Conservation (phyloP, 2,797 vertebrate species). For the Argya squamiceps region DNA sequence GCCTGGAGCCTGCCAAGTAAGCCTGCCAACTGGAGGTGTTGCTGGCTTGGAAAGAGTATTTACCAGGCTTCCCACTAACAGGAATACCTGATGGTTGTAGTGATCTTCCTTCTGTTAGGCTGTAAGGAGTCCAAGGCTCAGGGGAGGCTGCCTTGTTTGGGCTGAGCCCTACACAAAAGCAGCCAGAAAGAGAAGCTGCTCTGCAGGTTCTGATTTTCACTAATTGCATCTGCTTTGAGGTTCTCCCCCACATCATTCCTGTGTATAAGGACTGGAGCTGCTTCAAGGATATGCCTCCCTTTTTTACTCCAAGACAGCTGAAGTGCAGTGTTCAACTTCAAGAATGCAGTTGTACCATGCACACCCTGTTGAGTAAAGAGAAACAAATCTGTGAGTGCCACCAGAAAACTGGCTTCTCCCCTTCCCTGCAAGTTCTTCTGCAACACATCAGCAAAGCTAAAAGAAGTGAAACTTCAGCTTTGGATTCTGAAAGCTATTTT, state of each 20-base stretch:
- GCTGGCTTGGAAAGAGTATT: constrained; percentile 19
- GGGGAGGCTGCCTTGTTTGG: constrained; percentile 25
- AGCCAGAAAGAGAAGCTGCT: background rate
- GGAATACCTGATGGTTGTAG: constrained; percentile 54
- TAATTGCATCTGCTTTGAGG: background rate
- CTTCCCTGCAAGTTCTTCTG: background rate
- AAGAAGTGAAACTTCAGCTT: background rate
- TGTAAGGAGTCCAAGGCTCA: background rate
- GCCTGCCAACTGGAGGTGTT: constrained; percentile 60
- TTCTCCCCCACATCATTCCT: background rate
- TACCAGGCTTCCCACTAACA: constrained; percentile 34
- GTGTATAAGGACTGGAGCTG: constrained; percentile 15
- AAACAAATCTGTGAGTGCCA: background rate
- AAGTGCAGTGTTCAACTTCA: background rate
- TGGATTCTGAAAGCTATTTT: background rate
- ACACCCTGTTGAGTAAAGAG: background rate
- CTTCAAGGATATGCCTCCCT: background rate
- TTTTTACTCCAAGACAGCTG: background rate
- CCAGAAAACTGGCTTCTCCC: background rate
- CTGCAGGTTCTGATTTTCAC: constrained; percentile 2
- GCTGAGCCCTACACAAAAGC: background rate
- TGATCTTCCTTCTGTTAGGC: constrained; percentile 26
- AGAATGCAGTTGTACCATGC: background rate
- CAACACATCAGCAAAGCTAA: background rate
- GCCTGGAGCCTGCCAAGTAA: background rate